These are phyloP conservation scores for Oscheius sp. DNA, from an alignment of 2,888 invertebrate species.

Conservation along the genomic window DNA sequence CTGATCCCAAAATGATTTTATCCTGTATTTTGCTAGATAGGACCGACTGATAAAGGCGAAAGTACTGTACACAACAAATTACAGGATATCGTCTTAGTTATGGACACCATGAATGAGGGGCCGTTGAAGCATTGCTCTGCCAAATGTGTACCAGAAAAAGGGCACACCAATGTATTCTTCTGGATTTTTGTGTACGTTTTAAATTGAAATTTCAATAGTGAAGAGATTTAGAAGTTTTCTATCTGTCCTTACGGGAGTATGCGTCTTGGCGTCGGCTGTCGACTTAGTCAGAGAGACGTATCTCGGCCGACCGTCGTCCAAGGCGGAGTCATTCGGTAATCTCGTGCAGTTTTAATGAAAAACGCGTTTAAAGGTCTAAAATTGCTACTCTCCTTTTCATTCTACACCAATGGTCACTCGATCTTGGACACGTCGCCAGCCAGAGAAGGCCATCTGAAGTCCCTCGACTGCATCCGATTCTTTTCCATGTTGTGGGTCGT, in stretches of 20 bases:
- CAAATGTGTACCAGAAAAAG: constrained; percentile 23
- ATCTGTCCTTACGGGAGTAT: constrained; percentile 5
- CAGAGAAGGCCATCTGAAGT: constrained; percentile 47
- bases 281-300: constrained; percentile 41
- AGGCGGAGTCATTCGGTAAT: constrained; percentile 31
- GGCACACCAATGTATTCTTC: constrained; percentile 28
- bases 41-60: background rate
- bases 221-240: constrained; percentile 40
- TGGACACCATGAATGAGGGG: constrained; percentile 20
- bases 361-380: constrained; percentile 35
- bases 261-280: constrained; percentile 29
- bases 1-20: no score
- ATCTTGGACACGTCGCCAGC: constrained; percentile 42
- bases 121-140: constrained; percentile 39
- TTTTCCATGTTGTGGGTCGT: constrained; percentile 60
- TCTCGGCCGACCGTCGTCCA: constrained; percentile 12
- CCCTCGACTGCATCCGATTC: constrained; percentile 54
- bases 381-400: constrained; percentile 42
- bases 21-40: background rate
- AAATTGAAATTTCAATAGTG: background rate
- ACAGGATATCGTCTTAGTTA: constrained; percentile 37
- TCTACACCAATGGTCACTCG: constrained; percentile 45
- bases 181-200: constrained; percentile 40
- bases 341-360: background rate
- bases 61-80: background rate